Percentiles rank a stretch among this genome's conserved stretches.
phyloP scores from a whole-genome alignment of 2,113 vertebrate genomes.

The Spermophilus dauricus region DNA sequence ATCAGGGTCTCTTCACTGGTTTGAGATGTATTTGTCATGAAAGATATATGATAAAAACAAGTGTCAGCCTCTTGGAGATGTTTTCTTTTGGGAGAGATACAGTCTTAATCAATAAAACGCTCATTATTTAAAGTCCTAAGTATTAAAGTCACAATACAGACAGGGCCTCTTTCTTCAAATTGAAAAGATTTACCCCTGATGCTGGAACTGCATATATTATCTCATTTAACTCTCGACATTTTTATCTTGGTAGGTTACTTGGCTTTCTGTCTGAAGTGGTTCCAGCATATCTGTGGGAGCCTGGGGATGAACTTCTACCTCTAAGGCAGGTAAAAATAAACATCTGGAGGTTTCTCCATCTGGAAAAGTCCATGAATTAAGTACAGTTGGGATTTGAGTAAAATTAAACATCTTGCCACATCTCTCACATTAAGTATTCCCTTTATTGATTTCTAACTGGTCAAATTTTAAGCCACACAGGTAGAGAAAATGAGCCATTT shows the following conservation, averaged over 20 bases:
- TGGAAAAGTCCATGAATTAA: not conserved
- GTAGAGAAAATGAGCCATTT: not conserved
- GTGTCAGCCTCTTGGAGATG: not conserved
- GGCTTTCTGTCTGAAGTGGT: not conserved
- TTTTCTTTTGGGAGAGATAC: not conserved
- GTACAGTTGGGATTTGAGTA: not conserved
- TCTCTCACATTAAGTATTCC: not conserved
- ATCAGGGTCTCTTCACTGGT: not conserved
- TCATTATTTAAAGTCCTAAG: not conserved
- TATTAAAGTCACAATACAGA: not conserved
- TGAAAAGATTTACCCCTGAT: not conserved
- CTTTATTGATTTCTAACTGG: not conserved
- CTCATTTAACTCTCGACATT: not conserved
- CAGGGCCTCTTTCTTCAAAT: not conserved
- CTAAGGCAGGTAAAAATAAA: not conserved
- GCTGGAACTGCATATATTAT: not conserved
- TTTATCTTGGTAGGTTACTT: not conserved
- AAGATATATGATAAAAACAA: not conserved
- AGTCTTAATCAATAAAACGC: not conserved
- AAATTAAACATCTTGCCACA: not conserved
- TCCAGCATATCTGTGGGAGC: not conserved
- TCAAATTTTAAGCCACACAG: not conserved
- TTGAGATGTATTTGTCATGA: not conserved
- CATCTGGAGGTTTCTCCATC: not conserved
- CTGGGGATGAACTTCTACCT: not conserved